These are phyloP conservation scores for Scomber japonicus DNA, from an alignment of 2,113 vertebrate species.

Conservation along the genomic window DNA sequence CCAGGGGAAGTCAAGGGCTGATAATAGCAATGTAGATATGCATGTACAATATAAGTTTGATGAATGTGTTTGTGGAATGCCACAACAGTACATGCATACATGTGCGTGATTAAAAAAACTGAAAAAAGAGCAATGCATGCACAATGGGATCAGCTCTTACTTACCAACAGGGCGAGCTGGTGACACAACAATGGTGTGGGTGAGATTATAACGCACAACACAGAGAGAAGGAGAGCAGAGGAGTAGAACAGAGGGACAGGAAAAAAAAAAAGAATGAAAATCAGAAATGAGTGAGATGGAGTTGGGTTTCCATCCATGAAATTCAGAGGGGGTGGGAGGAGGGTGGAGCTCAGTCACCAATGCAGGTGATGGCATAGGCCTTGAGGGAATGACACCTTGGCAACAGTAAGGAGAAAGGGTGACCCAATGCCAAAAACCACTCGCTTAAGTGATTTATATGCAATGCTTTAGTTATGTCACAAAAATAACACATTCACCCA, in stretches of 20 bases:
- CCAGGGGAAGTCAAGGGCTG: conserved; percentile 40
- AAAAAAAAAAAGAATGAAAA: conserved; percentile 88
- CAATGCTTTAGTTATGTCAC: conserved; percentile 10
- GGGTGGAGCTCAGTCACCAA: conserved; percentile 62
- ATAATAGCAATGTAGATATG: conserved; percentile 53
- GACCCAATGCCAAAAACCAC: conserved; percentile 34
- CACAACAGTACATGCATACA: conserved; percentile 64
- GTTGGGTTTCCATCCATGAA: conserved; percentile 81
- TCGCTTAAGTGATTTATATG: conserved; percentile 14
- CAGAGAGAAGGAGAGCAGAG: conserved; percentile 87
- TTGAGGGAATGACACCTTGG: conserved; percentile 40
- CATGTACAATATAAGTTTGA: conserved; percentile 58
- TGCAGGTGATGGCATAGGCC: conserved; percentile 58
- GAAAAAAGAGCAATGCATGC: conserved; percentile 86
- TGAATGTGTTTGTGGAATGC: conserved; percentile 72
- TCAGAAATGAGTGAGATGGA: conserved; percentile 93
- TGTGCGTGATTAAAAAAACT: conserved; percentile 60
- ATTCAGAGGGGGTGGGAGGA: conserved; percentile 34
- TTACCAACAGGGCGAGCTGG: conserved; percentile 97
- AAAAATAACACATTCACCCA: conserved; percentile 31
- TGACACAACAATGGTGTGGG: conserved; percentile 95
- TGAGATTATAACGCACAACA: conserved; percentile 80
- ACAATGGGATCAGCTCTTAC: conserved; percentile 91
- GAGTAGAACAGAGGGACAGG: conserved; percentile 74
- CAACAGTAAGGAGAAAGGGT: conserved; percentile 12